Percentiles rank a stretch among this genome's conserved stretches.
phyloP scores from a whole-genome alignment of 2,113 vertebrate genomes.

The Pseudolaguvia tuberculata region DNA sequence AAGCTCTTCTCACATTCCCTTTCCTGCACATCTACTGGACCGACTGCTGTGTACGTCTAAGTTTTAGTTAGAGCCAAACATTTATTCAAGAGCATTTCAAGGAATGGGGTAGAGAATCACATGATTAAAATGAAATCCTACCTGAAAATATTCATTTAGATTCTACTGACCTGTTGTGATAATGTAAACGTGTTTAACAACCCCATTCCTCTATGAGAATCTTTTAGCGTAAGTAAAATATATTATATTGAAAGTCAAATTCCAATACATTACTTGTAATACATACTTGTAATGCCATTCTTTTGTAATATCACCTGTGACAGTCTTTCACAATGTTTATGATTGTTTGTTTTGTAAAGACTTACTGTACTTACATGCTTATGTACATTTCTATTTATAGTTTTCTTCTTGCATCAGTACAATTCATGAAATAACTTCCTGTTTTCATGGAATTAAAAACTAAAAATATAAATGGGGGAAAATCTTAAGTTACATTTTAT shows the following conservation, averaged over 20 bases:
- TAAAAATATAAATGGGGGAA: not conserved
- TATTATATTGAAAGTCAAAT: not conserved
- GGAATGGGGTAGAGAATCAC: not conserved
- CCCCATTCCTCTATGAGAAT: too few relatives aligned
- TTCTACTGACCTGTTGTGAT: not conserved
- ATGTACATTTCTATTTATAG: not conserved
- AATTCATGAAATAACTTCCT: too few relatives aligned
- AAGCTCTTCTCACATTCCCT: slow-evolving; percentile 94
- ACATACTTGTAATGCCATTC: not conserved
- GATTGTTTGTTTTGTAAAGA: too few relatives aligned
- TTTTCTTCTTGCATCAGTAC: not conserved
- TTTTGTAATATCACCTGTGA: not conserved
- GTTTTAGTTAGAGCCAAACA: not conserved
- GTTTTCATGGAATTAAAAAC: too few relatives aligned
- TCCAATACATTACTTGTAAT: too few relatives aligned
- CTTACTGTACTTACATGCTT: too few relatives aligned
- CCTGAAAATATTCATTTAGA: too few relatives aligned
- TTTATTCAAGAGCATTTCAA: not conserved
- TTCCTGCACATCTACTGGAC: slow-evolving; percentile 99
- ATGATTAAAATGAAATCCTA: not conserved
- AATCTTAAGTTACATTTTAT: too few relatives aligned
- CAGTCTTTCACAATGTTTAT: too few relatives aligned
- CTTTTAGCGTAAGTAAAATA: not conserved
- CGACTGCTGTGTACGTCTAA: slow-evolving; percentile 91
- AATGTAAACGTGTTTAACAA: not conserved